Base-by-base conservation (phyloP, 30 jellyfish, hydroid and myxozoan species). In the Aurelia sp. region DNA sequence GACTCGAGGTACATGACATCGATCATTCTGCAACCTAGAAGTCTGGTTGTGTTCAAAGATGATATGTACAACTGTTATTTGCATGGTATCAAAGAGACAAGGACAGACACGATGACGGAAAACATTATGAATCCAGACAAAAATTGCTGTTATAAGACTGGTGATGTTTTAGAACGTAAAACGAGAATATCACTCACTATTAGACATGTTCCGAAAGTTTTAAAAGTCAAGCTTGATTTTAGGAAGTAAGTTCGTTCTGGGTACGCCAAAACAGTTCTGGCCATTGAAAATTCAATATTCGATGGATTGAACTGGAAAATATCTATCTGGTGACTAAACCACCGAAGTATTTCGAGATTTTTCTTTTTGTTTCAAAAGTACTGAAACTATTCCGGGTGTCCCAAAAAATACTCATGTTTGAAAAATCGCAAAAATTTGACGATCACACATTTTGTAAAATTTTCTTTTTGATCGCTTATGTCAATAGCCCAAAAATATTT, bases 101-200 rank as follows among this genome's bases (percentile, higher is more conserved):
- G 55, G 9, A 61, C 57, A 24, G 98, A 92, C 78, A 68, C 50
- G 15, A 27, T 92, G 1, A 78, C 75, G 15, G 73, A 53, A 19
- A 22, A 60, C 17, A 60, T 38, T 5, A 22, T 87, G 31, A 75
- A 77, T 1, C 90, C 92, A 18, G 86, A 90, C 15, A 13, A 63
- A 27, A 80, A 52, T 48, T 53, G 79, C 3, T 55, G 30, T 24
- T 47, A 57, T 44, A n/a, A 33, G 5, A 62, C 67, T 20, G 81
- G 80, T 8, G 76, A 78, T 15, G 18, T 75, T 13, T 78, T 86
- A 8, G 68, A 73, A 13, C 85, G 98, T 3, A 51, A 67, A 5
- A 92, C 95, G 2, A 58, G 98, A 63, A 62, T 92, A 20, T 92
- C 98, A 17, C 58, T 92, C 52, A 92, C 98, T 15, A 92, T 92